Evolutionary conservation across 2,113 vertebrate species (phyloP), one percentile per base, ranked within the genome.

Genomic region (Chaenogobius annularis): DNA sequence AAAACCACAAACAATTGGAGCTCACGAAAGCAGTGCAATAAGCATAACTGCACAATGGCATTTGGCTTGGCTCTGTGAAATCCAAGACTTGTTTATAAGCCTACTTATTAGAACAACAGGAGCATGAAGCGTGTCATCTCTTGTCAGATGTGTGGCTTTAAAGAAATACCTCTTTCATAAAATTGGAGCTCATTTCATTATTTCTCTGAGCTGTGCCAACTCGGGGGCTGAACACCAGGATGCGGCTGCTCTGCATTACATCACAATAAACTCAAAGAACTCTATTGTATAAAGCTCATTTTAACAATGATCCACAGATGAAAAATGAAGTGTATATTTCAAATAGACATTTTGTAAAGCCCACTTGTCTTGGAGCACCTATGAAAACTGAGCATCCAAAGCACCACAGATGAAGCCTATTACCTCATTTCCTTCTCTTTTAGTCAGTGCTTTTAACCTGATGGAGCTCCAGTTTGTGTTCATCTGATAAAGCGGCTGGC

Each of bases 401-500:
- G 54, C 79, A 69, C 77, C 81, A 77, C 90, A 90, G 79, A 91
- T 89, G 80, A 74, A 75, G 58, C 67, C 35, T 79, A 84, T 90
- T 76, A 82, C 59, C 81, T 86, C 11, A 89, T 87, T 90, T 85
- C 73, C 88, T 78, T 86, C 81, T 81, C 71, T 67, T 84, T 87
- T 67, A 52, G 61, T 74, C 48, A 62, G 76, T 80, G 72, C 81
- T 85, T 87, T 79, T 86, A 88, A 84, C 73, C 73, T 82, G 66
- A 76, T 62, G 69, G 82, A 68, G 70, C 77, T 65, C 65, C 14
- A 68, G 56, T 64, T 56, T 67, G 61, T 8, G 44, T 66, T 74
- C 75, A 84, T 88, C 82, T 84, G 77, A 86, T 84, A 76, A 77
- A 20, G 37, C 43, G 68, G 61, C 74, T 63, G 31, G 17, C 50